A percentile compares a stretch with the other conserved stretches of the same genome.
These are phyloP conservation scores for Leptinotarsa undecemlineata DNA, from an alignment of 1,140 invertebrate genomes.

Conservation along the genomic window DNA sequence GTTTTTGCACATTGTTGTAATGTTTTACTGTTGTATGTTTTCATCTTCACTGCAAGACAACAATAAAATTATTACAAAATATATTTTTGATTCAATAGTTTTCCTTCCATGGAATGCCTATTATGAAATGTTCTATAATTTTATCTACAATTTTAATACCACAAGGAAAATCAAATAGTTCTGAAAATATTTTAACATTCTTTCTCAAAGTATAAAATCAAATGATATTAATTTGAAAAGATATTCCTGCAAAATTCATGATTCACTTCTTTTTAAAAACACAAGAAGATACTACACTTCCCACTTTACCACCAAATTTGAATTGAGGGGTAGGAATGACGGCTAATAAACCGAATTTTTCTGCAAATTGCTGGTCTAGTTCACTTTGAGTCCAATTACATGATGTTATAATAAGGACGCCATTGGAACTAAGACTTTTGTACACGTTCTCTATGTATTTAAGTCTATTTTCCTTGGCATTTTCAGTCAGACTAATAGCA, in stretches of 20 bases:
- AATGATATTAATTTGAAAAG: not conserved
- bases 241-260: not conserved
- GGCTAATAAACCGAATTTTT: conserved; percentile 64
- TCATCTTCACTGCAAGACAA: no score
- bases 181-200: not conserved
- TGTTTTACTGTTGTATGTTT: no score
- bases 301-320: conserved; percentile 81
- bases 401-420: conserved; percentile 83
- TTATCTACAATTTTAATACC: not conserved
- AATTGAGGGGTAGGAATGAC: conserved; percentile 79
- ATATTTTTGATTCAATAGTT: no score
- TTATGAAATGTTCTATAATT: not conserved
- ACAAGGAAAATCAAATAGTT: no score
- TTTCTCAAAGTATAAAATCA: not conserved
- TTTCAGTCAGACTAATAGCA: conserved; percentile 79
- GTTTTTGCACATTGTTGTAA: not conserved
- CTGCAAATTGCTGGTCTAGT: conserved; percentile 71
- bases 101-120: no score
- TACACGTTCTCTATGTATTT: conserved; percentile 72
- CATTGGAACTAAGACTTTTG: conserved; percentile 62
- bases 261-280: conserved; percentile 65
- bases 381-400: conserved; percentile 94
- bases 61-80: no score
- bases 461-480: conserved; percentile 64
- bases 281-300: conserved; percentile 76